Evolutionary conservation across 2,888 invertebrate species (phyloP).

Genomic region (Diadegma fenestrale): DNA sequence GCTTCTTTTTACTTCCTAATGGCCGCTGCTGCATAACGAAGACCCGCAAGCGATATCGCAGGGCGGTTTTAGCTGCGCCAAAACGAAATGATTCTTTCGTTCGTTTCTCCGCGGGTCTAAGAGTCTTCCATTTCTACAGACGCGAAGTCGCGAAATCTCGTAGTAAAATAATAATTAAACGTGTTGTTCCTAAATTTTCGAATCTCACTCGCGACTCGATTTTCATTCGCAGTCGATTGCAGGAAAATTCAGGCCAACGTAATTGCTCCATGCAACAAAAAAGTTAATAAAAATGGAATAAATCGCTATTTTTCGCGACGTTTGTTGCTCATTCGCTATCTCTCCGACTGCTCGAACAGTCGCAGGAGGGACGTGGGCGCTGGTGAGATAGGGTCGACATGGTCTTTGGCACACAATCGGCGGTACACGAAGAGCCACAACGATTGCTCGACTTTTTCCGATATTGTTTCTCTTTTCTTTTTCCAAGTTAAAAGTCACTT

Average conservation of each 20-base stretch:
- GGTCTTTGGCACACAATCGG: conserved; percentile 73
- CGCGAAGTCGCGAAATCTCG: not conserved
- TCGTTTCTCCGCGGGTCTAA: not conserved
- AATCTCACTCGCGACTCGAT: no score
- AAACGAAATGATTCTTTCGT: conserved; percentile 1
- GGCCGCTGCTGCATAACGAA: conserved; percentile 12
- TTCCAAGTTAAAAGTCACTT: conserved; percentile 57
- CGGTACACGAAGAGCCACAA: conserved; percentile 56
- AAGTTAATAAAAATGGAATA: conserved; percentile 17
- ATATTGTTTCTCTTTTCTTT: conserved; percentile 70
- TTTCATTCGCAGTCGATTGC: not conserved
- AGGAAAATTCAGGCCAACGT: no score
- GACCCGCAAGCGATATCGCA: conserved; percentile 25
- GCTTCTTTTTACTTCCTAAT: conserved; percentile 36
- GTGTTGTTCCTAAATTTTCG: no score
- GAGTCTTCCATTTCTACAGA: not conserved
- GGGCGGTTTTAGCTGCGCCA: not conserved
- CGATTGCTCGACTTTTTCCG: conserved; percentile 78
- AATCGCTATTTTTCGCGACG: conserved; percentile 49
- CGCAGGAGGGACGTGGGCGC: conserved; percentile 75
- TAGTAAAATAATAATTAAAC: no score
- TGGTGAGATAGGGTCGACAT: conserved; percentile 79
- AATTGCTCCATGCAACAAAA: not conserved
- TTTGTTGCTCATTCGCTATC: conserved; percentile 47
- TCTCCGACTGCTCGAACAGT: conserved; percentile 39